These are phyloP conservation scores for Diadegma fenestrale DNA, from an alignment of 2,888 invertebrate genomes.

Conservation along the genomic window DNA sequence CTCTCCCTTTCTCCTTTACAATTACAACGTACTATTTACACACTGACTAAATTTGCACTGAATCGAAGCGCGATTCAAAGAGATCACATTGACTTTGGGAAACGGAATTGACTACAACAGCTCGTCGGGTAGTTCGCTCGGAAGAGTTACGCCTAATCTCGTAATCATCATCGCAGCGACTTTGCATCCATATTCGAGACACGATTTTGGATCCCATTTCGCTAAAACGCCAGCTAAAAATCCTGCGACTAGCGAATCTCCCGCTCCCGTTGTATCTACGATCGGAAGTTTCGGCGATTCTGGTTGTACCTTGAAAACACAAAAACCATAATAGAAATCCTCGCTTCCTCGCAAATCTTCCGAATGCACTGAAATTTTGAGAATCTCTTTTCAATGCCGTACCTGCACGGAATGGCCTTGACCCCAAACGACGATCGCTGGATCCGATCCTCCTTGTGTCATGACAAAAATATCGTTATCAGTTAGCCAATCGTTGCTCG, in stretches of 20 bases:
- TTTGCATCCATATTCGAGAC: conserved; percentile 81
- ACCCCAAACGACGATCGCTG: conserved; percentile 82
- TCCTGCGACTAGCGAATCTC: conserved; percentile 84
- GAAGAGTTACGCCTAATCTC: conserved; percentile 77
- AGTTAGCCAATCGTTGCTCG: conserved; percentile 77
- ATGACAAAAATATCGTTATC: conserved; percentile 80
- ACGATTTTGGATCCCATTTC: conserved; percentile 79
- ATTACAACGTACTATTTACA: conserved; percentile 54
- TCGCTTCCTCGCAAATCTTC: background rate
- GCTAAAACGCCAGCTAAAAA: conserved; percentile 82
- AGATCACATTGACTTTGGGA: conserved; percentile 48
- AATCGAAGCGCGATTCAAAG: conserved; percentile 30
- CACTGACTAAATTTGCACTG: conserved; percentile 57
- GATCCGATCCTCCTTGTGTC: conserved; percentile 80
- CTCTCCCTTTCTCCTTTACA: conserved; percentile 37
- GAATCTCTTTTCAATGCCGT: conserved; percentile 8
- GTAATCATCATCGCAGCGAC: conserved; percentile 78
- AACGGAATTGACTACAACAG: conserved; percentile 66
- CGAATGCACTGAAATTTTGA: background rate
- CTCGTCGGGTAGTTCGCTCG: conserved; percentile 74
- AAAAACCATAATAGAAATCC: conserved; percentile 29
- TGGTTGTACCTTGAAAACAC: conserved; percentile 75
- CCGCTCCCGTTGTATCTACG: conserved; percentile 84
- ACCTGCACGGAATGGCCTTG: conserved; percentile 78
- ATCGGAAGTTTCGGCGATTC: conserved; percentile 75